Evolutionary conservation across 2,113 vertebrate genomes (phyloP).

Genomic region (Anser cygnoides): DNA sequence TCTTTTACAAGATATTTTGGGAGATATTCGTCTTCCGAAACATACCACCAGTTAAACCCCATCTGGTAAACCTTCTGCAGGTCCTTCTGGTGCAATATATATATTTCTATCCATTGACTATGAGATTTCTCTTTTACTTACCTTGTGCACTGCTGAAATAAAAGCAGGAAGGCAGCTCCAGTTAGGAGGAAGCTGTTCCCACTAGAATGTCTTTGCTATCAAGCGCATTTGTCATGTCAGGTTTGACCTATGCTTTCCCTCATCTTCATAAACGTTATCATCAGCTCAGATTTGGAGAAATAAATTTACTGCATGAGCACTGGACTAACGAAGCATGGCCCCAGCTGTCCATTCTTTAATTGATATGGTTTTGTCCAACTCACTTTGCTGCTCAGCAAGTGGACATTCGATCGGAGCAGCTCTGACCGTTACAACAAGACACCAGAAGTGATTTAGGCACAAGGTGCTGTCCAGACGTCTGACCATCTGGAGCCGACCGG

Average conservation of each 20-base stretch:
- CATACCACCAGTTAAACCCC: neutral
- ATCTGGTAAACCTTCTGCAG: neutral
- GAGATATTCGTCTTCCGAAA: neutral
- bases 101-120: accelerated
- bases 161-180: neutral
- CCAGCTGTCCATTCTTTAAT: neutral
- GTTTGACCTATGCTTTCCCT: neutral
- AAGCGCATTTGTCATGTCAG: neutral
- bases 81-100: neutral
- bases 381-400: accelerated
- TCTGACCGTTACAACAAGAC: neutral
- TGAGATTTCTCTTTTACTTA: neutral
- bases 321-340: neutral
- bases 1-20: accelerated
- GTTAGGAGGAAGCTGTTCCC: neutral
- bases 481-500: neutral
- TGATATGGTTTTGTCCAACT: neutral
- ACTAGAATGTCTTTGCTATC: accelerated
- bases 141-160: neutral
- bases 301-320: neutral
- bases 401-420: accelerated
- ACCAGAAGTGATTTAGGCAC: neutral
- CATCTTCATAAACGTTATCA: neutral
- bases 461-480: too few species aligned
- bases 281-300: neutral